A percentile compares a stretch with the other conserved stretches of the same genome.
phyloP scores from a whole-genome alignment of 2,797 vertebrate species.

The Neostethus bicornis region DNA sequence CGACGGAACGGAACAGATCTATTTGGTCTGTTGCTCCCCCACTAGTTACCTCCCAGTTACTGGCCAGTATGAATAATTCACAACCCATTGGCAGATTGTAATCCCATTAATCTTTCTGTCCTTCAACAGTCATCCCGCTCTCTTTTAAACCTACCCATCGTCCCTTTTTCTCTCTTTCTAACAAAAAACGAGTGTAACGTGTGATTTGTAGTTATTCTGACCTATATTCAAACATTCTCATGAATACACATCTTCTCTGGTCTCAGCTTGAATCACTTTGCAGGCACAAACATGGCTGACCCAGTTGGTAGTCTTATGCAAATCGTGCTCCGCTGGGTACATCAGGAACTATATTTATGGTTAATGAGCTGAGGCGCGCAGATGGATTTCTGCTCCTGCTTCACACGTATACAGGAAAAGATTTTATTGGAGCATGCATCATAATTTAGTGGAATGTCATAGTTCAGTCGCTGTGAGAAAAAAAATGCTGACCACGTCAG shows the following conservation, averaged over 20 bases:
- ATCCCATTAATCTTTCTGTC: too few species aligned
- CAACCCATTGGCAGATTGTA: too few species aligned
- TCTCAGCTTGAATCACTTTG: slow-evolving; percentile 22
- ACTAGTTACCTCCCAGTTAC: too few species aligned
- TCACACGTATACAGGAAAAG: slow-evolving; percentile 11
- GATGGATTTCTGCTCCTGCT: slow-evolving; percentile 21
- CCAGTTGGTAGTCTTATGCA: slow-evolving; percentile 51
- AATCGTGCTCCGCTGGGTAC: slow-evolving; percentile 34
- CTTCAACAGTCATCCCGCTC: slow-evolving; percentile 8
- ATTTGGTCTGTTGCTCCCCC: too few species aligned
- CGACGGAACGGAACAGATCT: too few species aligned
- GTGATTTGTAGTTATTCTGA: slow-evolving; percentile 49
- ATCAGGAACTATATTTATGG: slow-evolving; percentile 40
- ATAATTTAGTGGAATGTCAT: not conserved
- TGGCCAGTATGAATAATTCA: too few species aligned
- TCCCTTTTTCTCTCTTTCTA: too few species aligned
- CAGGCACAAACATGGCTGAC: slow-evolving; percentile 45
- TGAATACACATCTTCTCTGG: slow-evolving; percentile 14
- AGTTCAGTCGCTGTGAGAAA: not conserved
- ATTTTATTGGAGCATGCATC: slow-evolving; percentile 9
- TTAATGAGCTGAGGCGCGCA: slow-evolving; percentile 36
- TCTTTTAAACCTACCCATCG: too few species aligned
- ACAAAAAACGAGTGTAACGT: too few species aligned
- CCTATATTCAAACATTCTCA: slow-evolving; percentile 41
- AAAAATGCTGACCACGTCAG: not conserved